Base-by-base conservation (phyloP, 1,140 invertebrate species). In the Venustaconcha ellipsiformis region DNA sequence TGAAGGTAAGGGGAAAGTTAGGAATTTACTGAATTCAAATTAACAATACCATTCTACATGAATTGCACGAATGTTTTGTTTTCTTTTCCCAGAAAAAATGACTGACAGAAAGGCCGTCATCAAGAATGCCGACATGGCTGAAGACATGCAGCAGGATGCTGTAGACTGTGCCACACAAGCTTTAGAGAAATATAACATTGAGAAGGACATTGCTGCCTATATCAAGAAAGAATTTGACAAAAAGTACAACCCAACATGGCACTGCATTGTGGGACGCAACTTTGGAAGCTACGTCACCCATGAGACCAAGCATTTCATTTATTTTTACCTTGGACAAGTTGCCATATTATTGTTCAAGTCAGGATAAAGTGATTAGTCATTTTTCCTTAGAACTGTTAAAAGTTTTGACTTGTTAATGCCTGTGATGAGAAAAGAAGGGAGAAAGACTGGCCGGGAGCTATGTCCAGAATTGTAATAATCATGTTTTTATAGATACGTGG, bases 121-220 rank as follows among this genome's bases (percentile, higher is more conserved):
- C 88, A 99, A 99, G 92, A 99, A 99, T 94, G 98, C 97, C 82
- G 98, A 99, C 90, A 99, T 99, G 98, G 95, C 96, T 78, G 98
- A 99, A 91, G 98, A 99, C 91, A 99, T 99, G 98, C 98, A 99
- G 93, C 97, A 99, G 89, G 98, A 99, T 92, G 97, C 98, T 81
- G 97, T 99, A 14, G 97, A 99, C 89, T 98, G 97, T 90, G 97
- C 98, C 74, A 99, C 97, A 67, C 96, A 99, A 80, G 98, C 98
- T 8, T 92, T 99, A 72, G 98, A 99, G 91, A 99, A 99, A 88
- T 99, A 97, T 90, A 99, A 99, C 90, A 99, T 99, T 90, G 98
- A 99, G 92, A 99, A 99, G 94, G 97, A 98, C 87, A 98, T 98
- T 86, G 96, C 96, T n/a, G 96, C 96, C 59, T 98, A 94, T 88